phyloP scores from a whole-genome alignment of 2,113 vertebrate species.

The Chaenocephalus aceratus region DNA sequence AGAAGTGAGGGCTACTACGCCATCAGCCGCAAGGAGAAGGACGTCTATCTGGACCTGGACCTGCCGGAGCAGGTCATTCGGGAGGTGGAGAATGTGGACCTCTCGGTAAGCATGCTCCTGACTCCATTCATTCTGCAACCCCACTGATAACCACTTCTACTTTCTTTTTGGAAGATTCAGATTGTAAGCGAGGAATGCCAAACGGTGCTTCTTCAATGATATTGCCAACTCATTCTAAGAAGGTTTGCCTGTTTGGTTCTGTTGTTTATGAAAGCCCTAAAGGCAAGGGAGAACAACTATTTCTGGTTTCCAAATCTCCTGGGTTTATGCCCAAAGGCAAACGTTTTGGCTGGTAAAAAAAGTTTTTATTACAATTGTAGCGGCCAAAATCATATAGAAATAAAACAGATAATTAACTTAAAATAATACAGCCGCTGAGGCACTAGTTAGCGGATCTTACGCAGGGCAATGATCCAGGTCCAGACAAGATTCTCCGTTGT shows the following conservation, averaged over 20 bases:
- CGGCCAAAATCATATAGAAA: too few relatives aligned
- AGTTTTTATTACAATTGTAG: too few relatives aligned
- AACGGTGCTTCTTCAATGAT: background rate
- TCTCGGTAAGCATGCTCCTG: constrained; percentile 75
- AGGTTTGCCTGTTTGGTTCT: background rate
- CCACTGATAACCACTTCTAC: background rate
- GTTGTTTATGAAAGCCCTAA: background rate
- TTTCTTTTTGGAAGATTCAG: background rate
- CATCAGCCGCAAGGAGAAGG: constrained; percentile 95
- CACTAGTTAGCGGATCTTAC: too few relatives aligned
- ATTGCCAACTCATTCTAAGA: background rate
- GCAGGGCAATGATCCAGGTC: too few relatives aligned
- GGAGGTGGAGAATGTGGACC: constrained; percentile 87
- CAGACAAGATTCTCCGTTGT: too few relatives aligned
- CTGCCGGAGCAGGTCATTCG: constrained; percentile 85
- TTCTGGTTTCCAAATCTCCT: too few relatives aligned
- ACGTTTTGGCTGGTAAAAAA: too few relatives aligned
- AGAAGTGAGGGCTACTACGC: constrained; percentile 94
- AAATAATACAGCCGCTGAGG: too few relatives aligned
- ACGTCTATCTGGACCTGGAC: constrained; percentile 91
- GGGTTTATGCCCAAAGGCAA: too few relatives aligned
- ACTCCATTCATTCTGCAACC: background rate
- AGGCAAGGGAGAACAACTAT: too few relatives aligned
- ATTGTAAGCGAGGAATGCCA: background rate
- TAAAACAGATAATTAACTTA: too few relatives aligned